A percentile compares a stretch with the other conserved stretches of the same genome.
Conservation (phyloP, 2,113 vertebrate species). For the Amazona guildingii region DNA sequence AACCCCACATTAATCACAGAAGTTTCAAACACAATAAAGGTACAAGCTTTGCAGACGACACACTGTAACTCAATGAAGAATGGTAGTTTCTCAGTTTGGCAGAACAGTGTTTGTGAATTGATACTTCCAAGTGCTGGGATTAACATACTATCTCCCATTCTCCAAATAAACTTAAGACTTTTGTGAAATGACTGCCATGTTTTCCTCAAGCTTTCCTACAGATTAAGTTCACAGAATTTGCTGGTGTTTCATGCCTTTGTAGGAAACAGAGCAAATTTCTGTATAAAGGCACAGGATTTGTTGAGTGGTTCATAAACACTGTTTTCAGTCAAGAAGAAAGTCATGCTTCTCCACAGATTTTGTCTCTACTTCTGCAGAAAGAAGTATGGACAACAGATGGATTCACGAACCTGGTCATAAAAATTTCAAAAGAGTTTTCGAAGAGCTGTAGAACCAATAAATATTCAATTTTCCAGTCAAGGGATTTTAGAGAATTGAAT, state of each 20-base stretch:
- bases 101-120: not conserved
- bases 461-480: not conserved
- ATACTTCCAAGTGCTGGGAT: not conserved
- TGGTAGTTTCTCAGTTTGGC: not conserved
- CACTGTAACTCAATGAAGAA: not conserved
- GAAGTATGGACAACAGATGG: not conserved
- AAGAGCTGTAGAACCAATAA: not conserved
- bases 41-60: not conserved
- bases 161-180: not conserved
- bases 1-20: not conserved
- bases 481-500: not conserved
- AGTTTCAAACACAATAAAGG: not conserved
- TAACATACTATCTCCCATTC: not conserved
- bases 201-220: not conserved
- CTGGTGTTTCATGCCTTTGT: not conserved
- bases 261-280: not conserved
- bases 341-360: not conserved
- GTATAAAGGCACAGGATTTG: not conserved
- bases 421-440: not conserved
- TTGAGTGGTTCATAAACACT: not conserved
- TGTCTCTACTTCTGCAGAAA: not conserved
- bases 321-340: not conserved
- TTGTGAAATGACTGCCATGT: rapidly evolving
- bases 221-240: not conserved
- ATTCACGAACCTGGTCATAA: not conserved